Evolutionary conservation across 1,140 invertebrate genomes (phyloP).

Genomic region (Pteromalus puparum): DNA sequence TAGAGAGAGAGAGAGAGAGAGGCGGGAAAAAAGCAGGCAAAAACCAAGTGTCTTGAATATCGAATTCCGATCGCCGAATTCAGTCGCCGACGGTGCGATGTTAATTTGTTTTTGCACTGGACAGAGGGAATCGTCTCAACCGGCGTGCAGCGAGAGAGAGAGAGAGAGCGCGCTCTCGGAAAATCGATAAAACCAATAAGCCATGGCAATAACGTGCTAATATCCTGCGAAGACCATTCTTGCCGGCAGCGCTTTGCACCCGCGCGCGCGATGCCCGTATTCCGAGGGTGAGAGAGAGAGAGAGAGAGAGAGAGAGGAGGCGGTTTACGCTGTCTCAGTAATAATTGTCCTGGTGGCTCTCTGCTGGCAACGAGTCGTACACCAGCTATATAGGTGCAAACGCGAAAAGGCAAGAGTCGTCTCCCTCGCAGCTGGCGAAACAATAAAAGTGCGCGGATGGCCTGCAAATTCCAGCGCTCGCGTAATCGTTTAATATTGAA

Average conservation of each 20-base stretch:
- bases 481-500: constrained; percentile 57
- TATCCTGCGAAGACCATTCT: constrained; percentile 69
- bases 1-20: background rate
- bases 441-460: constrained; percentile 43
- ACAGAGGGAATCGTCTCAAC: constrained; percentile 47
- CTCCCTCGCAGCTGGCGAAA: background rate
- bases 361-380: background rate
- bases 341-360: background rate
- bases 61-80: constrained; percentile 44
- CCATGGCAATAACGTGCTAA: constrained; percentile 69
- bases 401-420: background rate
- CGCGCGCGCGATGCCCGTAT: constrained; percentile 45
- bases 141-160: too few species aligned
- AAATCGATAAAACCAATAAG: constrained; percentile 70
- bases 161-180: constrained; percentile 18
- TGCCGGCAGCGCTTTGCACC: constrained; percentile 58
- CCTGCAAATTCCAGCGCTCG: constrained; percentile 56
- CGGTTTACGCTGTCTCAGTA: constrained; percentile 43
- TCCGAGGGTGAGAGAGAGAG: background rate
- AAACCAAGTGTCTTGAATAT: constrained; percentile 14
- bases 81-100: constrained; percentile 53
- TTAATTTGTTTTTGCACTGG: constrained; percentile 62
- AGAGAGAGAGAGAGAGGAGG: constrained; percentile 33
- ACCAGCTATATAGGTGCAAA: background rate
- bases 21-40: background rate